These are phyloP conservation scores for Nysson spinosus DNA, from an alignment of 2,888 invertebrate genomes.

Conservation along the genomic window DNA sequence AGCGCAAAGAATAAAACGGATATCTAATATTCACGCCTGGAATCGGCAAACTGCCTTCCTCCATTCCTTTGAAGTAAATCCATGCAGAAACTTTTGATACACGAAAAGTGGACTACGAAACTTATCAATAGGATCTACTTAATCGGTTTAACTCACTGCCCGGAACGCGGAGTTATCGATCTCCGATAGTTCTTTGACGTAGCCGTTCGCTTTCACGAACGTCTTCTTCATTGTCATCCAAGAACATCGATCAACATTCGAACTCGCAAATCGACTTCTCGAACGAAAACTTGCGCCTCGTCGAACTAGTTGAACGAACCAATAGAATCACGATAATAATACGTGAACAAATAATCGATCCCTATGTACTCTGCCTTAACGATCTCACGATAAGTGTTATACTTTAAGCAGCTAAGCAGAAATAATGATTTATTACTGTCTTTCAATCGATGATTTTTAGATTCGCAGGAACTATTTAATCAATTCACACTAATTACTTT, in stretches of 20 bases:
- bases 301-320: too few species aligned
- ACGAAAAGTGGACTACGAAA: constrained; percentile 30
- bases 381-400: too few species aligned
- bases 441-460: too few species aligned
- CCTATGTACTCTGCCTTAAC: too few species aligned
- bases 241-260: background rate
- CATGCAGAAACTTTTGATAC: constrained; percentile 15
- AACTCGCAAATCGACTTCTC: background rate
- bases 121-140: constrained; percentile 36
- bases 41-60: constrained; percentile 1
- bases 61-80: constrained; percentile 6
- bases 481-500: too few species aligned
- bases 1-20: too few species aligned
- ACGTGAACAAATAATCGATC: too few species aligned
- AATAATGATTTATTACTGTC: too few species aligned
- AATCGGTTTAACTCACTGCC: constrained; percentile 41
- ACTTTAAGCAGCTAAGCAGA: too few species aligned
- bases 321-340: too few species aligned
- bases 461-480: too few species aligned
- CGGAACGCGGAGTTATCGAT: constrained; percentile 20
- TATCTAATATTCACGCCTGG: too few species aligned
- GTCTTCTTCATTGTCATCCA: constrained; percentile 5
- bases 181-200: constrained; percentile 7
- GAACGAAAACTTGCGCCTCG: background rate
- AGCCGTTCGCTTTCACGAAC: background rate